Evolutionary conservation across 1,140 invertebrate genomes (phyloP).

Genomic region (Drosophila oshimai): DNA sequence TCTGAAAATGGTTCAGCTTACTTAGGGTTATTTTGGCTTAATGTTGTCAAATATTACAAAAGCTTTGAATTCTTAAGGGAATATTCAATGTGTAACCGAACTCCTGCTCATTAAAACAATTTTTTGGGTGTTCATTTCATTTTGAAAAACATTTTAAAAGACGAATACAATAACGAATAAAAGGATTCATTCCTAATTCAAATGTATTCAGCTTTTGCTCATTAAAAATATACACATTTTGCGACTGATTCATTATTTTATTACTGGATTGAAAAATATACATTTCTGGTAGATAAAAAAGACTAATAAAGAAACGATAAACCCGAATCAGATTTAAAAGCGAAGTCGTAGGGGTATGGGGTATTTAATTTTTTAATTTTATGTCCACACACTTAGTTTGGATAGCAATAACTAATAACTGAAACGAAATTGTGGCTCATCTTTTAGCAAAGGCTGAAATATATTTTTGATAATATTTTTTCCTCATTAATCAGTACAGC

Average conservation of each 20-base stretch:
- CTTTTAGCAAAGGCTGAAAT: background rate
- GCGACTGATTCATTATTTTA: too few species aligned
- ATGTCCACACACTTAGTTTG: background rate
- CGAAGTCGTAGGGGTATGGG: too few species aligned
- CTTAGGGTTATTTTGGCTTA: conserved; percentile 17
- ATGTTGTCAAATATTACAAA: conserved; percentile 10
- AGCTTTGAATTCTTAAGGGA: background rate
- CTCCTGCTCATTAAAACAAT: background rate
- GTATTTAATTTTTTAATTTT: background rate
- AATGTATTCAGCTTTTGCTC: too few species aligned
- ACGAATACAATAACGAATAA: too few species aligned
- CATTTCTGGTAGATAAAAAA: too few species aligned
- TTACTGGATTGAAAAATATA: too few species aligned
- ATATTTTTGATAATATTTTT: conserved; percentile 7
- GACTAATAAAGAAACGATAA: too few species aligned
- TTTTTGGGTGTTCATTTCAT: too few species aligned
- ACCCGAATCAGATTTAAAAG: too few species aligned
- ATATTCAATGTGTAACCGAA: background rate
- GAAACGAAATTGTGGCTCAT: background rate
- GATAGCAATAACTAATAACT: background rate
- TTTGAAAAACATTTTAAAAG: too few species aligned
- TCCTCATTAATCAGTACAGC: conserved; percentile 19
- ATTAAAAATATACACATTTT: too few species aligned
- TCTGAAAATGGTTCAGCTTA: conserved; percentile 1
- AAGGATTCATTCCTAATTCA: too few species aligned